Percentiles rank a stretch among this genome's conserved stretches.
Evolutionary conservation across 2,888 invertebrate genomes (phyloP).

Genomic region (Melinaea marsaeus): DNA sequence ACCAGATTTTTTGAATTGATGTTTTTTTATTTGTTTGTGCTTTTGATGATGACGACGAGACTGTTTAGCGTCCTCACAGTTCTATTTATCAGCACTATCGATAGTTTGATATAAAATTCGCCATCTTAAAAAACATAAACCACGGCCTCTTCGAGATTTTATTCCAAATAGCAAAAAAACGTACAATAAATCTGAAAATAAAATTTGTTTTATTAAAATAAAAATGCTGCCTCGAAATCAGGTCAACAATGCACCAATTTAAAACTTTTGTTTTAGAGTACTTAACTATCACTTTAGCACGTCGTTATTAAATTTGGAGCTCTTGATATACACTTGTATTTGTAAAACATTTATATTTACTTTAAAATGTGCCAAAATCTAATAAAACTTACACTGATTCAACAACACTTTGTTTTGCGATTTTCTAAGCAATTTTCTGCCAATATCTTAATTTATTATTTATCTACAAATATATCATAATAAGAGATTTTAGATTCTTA

Average conservation of each 20-base stretch:
- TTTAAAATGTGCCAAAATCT: neutral
- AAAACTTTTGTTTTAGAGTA: constrained; percentile 21
- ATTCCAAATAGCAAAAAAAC: neutral
- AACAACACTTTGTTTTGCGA: neutral
- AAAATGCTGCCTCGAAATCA: constrained; percentile 1
- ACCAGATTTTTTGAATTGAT: no score
- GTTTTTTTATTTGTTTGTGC: no score
- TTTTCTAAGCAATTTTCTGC: neutral
- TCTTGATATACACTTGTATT: constrained; percentile 10
- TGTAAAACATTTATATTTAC: neutral
- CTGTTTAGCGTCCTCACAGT: no score
- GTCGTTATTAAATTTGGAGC: constrained; percentile 13
- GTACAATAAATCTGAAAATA: no score
- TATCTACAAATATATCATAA: no score
- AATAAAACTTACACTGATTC: neutral
- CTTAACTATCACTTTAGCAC: constrained; percentile 20
- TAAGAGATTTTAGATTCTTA: no score
- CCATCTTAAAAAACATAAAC: constrained; percentile 13
- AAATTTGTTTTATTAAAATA: neutral
- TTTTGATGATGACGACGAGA: no score
- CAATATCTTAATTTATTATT: no score
- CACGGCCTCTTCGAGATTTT: no score
- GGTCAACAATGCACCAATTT: constrained; percentile 16
- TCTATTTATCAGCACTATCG: neutral
- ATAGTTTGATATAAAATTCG: constrained; percentile 19